phyloP scores from a whole-genome alignment of 1,140 invertebrate species.

The Mya arenaria region DNA sequence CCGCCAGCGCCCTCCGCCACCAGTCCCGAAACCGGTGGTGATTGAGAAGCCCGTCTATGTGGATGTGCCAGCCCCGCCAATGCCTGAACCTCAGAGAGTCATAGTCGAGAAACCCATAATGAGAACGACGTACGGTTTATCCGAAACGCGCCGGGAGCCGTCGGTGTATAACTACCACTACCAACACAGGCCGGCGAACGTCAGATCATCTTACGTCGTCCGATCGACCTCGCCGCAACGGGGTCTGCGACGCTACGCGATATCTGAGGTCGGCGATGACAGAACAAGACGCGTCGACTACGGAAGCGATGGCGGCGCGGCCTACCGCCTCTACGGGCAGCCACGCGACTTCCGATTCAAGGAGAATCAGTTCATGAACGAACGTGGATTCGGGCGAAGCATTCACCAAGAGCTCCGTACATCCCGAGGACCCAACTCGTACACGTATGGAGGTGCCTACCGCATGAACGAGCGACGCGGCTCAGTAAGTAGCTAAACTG shows the following conservation, averaged over 20 bases:
- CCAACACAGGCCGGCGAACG: neutral
- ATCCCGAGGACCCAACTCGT: neutral
- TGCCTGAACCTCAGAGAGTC: neutral
- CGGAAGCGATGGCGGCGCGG: neutral
- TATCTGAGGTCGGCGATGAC: constrained; percentile 12
- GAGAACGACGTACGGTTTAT: constrained; percentile 35
- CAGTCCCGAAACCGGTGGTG: constrained; percentile 23
- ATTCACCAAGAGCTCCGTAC: constrained; percentile 19
- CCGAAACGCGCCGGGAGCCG: constrained; percentile 37
- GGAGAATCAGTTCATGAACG: constrained; percentile 66
- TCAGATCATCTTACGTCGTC: constrained; percentile 32
- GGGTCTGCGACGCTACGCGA: constrained; percentile 7
- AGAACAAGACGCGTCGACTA: neutral
- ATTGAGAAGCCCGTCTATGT: constrained; percentile 39
- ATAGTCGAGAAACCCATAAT: constrained; percentile 32
- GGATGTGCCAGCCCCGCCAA: neutral
- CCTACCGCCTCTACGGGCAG: constrained; percentile 40
- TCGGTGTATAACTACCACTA: constrained; percentile 22
- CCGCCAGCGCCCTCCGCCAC: constrained; percentile 18
- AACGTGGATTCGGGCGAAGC: constrained; percentile 58
- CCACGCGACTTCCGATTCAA: constrained; percentile 62
- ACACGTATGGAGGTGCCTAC: constrained; percentile 15
- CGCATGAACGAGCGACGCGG: neutral
- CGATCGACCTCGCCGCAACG: neutral
- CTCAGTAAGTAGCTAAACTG: constrained; percentile 23